Base-by-base conservation (phyloP, 2,888 invertebrate species). In the Nymphalis c-album region DNA sequence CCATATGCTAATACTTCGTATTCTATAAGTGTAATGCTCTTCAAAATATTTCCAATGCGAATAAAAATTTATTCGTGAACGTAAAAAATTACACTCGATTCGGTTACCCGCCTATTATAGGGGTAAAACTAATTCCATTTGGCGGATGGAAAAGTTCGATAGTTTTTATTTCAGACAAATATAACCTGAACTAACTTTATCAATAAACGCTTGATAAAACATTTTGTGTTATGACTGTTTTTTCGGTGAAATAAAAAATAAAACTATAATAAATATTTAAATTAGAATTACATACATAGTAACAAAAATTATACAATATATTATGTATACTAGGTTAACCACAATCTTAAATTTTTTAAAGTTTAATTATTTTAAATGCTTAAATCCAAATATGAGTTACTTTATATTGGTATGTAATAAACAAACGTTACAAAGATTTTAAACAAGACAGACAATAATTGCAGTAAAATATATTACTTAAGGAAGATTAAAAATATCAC, bases 81-180 rank as follows among this genome's bases (percentile, higher is more conserved):
- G 18, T 31, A 55, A 46, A 63, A 63, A 46, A 63, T 63, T 63
- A 63, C 46, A 63, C 47, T 57, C 31, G 55, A 53, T 51, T 51
- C 48, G 63, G 63, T 63, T 31, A 35, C 26, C 47, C 47, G 60
- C 20, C 57, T 63, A 63, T 63, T 40, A 63, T 57, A 46, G 35
- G 51, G 51, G 51, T 51, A 51, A 48, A 63, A 63, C 63, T 63
- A 63, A 63, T 63, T 48, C 63, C 63, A 40, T 63, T 35, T 57
- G 63, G 31, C 40, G 20, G 18, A 58, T 35, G 47, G 57, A 63
- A 63, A 60, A 47, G 26, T 60, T 51, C 51, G 51, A 51, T 51
- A 51, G 51, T 51, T 51, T 20, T 20, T 51, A 51, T 51, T 51
- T 51, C 22, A 16, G 16, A 40, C 10, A 13, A 40, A 16, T 13